Evolutionary conservation across 2,888 invertebrate species (phyloP).

Genomic region (Clitarchus hookeri): DNA sequence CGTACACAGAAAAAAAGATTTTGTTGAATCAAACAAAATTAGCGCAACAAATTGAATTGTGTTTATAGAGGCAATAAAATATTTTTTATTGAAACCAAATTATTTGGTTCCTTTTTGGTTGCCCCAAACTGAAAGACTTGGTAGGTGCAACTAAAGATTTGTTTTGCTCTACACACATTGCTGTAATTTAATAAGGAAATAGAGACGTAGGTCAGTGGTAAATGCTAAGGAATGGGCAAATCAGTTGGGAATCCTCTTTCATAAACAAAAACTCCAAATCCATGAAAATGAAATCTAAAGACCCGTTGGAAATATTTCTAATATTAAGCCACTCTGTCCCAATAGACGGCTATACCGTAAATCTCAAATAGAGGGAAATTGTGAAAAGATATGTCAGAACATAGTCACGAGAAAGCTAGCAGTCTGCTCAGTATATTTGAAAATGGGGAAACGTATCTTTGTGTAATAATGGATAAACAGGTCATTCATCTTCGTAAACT

Average conservation of each 20-base stretch:
- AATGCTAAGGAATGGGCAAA: background rate
- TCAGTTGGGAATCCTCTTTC: background rate
- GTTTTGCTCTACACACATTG: too few relatives aligned
- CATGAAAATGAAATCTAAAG: background rate
- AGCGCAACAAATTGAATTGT: too few relatives aligned
- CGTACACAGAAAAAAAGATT: too few relatives aligned
- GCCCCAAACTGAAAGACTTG: too few relatives aligned
- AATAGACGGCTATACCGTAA: background rate
- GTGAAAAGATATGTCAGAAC: background rate
- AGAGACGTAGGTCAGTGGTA: background rate
- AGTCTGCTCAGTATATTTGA: background rate
- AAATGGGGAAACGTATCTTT: background rate
- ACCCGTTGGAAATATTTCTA: background rate
- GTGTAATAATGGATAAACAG: background rate
- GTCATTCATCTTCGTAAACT: background rate
- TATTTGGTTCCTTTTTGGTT: too few relatives aligned
- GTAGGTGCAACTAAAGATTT: too few relatives aligned
- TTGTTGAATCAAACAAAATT: too few relatives aligned
- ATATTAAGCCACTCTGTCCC: background rate
- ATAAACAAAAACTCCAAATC: background rate
- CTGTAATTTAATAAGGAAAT: background rate
- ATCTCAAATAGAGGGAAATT: background rate
- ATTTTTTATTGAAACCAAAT: too few relatives aligned
- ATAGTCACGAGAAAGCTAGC: background rate
- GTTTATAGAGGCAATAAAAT: too few relatives aligned